Evolutionary conservation across 2,888 invertebrate genomes (phyloP), one percentile per base, ranked within the genome.

Genomic region (Lasius fuliginosus): DNA sequence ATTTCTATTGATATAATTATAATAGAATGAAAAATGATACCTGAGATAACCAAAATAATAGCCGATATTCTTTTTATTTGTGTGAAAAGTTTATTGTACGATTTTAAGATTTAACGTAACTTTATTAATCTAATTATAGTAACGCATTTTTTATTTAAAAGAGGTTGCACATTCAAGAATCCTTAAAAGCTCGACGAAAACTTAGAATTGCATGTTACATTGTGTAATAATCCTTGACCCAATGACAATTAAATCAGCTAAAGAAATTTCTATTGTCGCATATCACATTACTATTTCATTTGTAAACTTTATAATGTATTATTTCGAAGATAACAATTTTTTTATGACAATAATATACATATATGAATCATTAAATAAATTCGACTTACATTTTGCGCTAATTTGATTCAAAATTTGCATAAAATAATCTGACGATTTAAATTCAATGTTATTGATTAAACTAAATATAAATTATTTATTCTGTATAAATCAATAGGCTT

Each of bases 191-290:
- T 40, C 46, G 18, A 62, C 42, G 89, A 89, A 89, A 87, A 79
- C 86, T 87, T 89, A 89, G 84, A 89, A 65, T 82, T 46, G 60
- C 86, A 79, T 65, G 85, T 73, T 83, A 56, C 40, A 40, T 89
- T 88, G 84, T 36, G 67, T 76, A 83, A 81, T 75, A 65, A 89
- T 84, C 82, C 27, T 77, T 15, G 69, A 56, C 30, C n/a, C 42
- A 40, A 9, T 40, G 18, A 40, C n/a, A 53, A 2, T 53, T 33
- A 65, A 65, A 74, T 82, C 75, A 49, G 56, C 36, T 75, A 49
- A 75, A 62, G 64, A 40, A 76, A 82, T 76, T 76, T 53, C 11
- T 42, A 36, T 53, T 30, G n/a, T 73, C 30, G 15, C 68, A 36
- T 12, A 8, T 6, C 53, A 56, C 67, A 9, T 42, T 46, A 36